phyloP scores from a whole-genome alignment of 2,888 invertebrate genomes.

The Megastigmus dorsalis region DNA sequence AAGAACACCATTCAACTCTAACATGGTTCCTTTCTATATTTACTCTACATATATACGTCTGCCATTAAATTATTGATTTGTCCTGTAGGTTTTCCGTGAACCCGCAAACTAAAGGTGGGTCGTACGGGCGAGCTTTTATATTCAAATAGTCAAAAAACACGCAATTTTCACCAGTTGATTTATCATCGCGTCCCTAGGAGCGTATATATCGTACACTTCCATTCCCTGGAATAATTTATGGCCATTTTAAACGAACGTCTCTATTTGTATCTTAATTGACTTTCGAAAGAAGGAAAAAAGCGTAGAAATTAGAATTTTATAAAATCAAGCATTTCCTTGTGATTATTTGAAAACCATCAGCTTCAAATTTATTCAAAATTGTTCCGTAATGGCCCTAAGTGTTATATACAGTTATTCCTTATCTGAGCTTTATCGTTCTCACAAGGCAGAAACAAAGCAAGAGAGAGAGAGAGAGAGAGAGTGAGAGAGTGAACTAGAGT shows the following conservation, averaged over 20 bases:
- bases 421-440: slow-evolving; percentile 23
- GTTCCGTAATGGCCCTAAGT: no score
- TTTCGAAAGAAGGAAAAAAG: no score
- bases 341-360: not conserved
- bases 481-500: no score
- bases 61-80: slow-evolving; percentile 41
- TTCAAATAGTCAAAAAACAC: slow-evolving; percentile 53
- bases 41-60: not conserved
- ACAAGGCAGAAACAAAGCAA: not conserved
- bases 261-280: slow-evolving; percentile 43
- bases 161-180: slow-evolving; percentile 53
- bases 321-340: not conserved
- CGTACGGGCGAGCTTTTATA: slow-evolving; percentile 5
- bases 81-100: slow-evolving; percentile 36
- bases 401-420: slow-evolving; percentile 24
- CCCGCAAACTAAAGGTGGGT: slow-evolving; percentile 25
- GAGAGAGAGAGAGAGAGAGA: slow-evolving; percentile 11
- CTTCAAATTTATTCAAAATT: no score
- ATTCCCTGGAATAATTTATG: slow-evolving; percentile 41
- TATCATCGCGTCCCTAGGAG: slow-evolving; percentile 21
- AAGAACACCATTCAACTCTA: no score
- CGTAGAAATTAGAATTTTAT: slow-evolving; percentile 33
- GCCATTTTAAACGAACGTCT: slow-evolving; percentile 35
- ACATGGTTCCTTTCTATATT: not conserved
- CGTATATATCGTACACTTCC: not conserved